phyloP scores from a whole-genome alignment of 92 coral and sea anemone genomes.

The Epizoanthus scotinus region DNA sequence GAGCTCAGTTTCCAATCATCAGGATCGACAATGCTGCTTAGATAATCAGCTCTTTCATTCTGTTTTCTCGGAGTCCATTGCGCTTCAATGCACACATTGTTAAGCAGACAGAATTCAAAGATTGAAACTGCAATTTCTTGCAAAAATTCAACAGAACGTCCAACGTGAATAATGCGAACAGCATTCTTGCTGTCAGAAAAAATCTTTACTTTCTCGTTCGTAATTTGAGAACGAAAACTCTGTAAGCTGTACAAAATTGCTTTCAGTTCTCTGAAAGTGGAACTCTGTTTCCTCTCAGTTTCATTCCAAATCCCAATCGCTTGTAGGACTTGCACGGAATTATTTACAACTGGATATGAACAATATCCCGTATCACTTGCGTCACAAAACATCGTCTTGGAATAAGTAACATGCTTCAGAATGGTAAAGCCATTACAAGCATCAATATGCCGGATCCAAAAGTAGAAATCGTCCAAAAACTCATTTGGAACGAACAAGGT shows the following conservation, averaged over 20 bases:
- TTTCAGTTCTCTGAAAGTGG: conserved; percentile 4
- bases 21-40: conserved; percentile 44
- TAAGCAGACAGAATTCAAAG: conserved; percentile 1
- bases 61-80: conserved; percentile 57
- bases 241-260: conserved; percentile 7
- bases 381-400: too few relatives aligned
- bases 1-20: conserved; percentile 50
- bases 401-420: too few relatives aligned
- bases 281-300: neutral
- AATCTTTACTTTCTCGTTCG: conserved; percentile 35
- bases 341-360: too few relatives aligned
- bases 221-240: conserved; percentile 24
- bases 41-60: conserved; percentile 45
- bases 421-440: too few relatives aligned
- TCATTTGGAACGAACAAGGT: neutral
- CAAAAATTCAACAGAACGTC: conserved; percentile 38
- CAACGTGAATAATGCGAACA: conserved; percentile 36
- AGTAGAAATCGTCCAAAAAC: conserved; percentile 26
- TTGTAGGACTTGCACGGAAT: too few relatives aligned
- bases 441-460: too few relatives aligned
- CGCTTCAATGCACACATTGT: conserved; percentile 51
- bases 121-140: conserved; percentile 36
- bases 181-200: conserved; percentile 55
- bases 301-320: neutral
- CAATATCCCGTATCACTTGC: too few relatives aligned